Base-by-base conservation (phyloP, 2,888 invertebrate genomes). In the Pterobdella sp. region DNA sequence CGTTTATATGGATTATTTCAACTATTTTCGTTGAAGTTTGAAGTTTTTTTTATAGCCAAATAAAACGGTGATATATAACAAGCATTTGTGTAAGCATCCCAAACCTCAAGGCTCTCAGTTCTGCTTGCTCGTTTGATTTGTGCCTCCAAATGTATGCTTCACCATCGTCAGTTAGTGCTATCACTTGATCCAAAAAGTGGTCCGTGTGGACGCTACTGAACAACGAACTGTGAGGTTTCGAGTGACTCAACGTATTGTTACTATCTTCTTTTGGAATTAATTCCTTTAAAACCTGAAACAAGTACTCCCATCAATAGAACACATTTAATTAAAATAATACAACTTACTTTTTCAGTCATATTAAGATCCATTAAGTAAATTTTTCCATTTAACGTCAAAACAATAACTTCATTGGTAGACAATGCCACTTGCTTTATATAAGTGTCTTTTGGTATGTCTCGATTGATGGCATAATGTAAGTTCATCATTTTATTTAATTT, bases 91-190 rank as follows among this genome's bases (percentile, higher is more conserved):
- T n/a, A n/a, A n/a, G n/a, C n/a, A n/a, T n/a, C n/a, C n/a, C n/a
- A n/a, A n/a, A 31, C 60, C 22, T 31, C 36, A 4, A 22, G n/a
- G 32, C 10, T 22, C n/a, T 10, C 80, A 92, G 92, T 1, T 93
- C 93, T 0, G 93, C 86, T 83, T 92, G 91, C 0, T 95, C 94
- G 79, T 94, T 94, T 81, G 94, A 94, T 0, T 94, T 94, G 85
- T 94, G 94, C 0, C 95, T 95, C 94, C 94, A 96, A 14, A 94
- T 93, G 84, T 92, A 94, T 0, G 95, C 93, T 79, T 94, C 93
- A 1, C 94, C 93, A 75, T 94, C 93, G 22, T 90, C 89, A 0
- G 93, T 91, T 36, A 95, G 85, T 0, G 94, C 94, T 72, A 96
- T 85, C 80, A 93, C 94, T 83, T 95, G 95, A 81, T 94, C 94